Percentiles rank a stretch among this genome's conserved stretches.
Conservation (phyloP, 2,797 vertebrate species). For the Tolypeutes matacus region DNA sequence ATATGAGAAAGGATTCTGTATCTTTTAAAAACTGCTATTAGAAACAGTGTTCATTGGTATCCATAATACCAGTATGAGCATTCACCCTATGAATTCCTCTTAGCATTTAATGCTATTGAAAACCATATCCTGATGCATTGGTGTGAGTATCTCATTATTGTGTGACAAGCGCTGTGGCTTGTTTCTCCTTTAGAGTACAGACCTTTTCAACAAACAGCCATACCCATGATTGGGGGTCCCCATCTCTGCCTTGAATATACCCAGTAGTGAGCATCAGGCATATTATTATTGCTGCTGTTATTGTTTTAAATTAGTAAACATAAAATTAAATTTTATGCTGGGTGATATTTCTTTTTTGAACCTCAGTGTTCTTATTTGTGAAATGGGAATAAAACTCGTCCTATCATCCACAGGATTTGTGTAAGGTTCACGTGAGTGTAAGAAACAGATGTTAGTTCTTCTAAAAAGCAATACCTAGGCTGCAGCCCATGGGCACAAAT, state of each 20-base stretch:
- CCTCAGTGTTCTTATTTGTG: not conserved
- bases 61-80: not conserved
- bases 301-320: not conserved
- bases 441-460: not conserved
- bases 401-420: not conserved
- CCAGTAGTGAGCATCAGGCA: not conserved
- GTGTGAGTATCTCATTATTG: not conserved
- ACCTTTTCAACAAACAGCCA: not conserved
- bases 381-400: slow-evolving; percentile 26
- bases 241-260: not conserved
- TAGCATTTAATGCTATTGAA: not conserved
- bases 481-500: not conserved
- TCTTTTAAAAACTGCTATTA: not conserved
- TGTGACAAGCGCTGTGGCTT: not conserved
- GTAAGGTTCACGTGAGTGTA: not conserved
- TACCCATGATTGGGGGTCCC: not conserved
- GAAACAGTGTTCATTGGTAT: not conserved
- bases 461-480: not conserved
- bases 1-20: not conserved
- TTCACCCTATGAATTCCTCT: not conserved
- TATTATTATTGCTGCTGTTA: not conserved
- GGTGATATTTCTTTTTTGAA: not conserved
- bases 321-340: slow-evolving; percentile 16
- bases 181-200: not conserved
- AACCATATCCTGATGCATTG: not conserved